These are phyloP conservation scores for Drosophila engyochracea DNA, from an alignment of 2,888 invertebrate genomes.

Conservation along the genomic window DNA sequence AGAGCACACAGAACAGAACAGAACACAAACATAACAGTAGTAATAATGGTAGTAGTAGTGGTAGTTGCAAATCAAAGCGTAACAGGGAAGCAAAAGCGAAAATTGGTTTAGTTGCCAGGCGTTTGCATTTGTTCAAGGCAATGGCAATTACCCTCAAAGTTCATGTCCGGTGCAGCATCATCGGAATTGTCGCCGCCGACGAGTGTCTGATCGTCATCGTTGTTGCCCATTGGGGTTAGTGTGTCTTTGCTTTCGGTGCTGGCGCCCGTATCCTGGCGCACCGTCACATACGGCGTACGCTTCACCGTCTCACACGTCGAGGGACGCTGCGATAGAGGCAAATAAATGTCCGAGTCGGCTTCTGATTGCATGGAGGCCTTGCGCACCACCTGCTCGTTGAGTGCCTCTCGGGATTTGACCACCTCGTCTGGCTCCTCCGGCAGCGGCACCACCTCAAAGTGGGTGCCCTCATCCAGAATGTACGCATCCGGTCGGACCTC, in stretches of 20 bases:
- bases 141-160: constrained; percentile 83
- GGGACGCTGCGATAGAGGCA: constrained; percentile 82
- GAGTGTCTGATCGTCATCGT: constrained; percentile 84
- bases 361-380: constrained; percentile 85
- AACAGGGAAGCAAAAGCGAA: constrained; percentile 17
- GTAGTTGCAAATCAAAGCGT: constrained; percentile 23
- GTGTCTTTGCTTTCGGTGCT: constrained; percentile 86
- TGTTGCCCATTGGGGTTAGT: constrained; percentile 83
- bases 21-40: constrained; percentile 4
- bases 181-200: constrained; percentile 83
- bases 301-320: constrained; percentile 84
- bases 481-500: constrained; percentile 88
- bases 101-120: constrained; percentile 26
- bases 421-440: constrained; percentile 89
- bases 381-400: constrained; percentile 83
- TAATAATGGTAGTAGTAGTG: neutral
- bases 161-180: constrained; percentile 83
- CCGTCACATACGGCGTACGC: constrained; percentile 84
- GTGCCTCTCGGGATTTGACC: constrained; percentile 83
- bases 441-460: constrained; percentile 89
- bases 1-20: constrained; percentile 5
- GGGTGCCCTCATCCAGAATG: constrained; percentile 87
- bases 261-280: constrained; percentile 84
- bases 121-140: constrained; percentile 13
- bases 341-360: constrained; percentile 84